phyloP scores from a whole-genome alignment of 2,113 vertebrate genomes.

The Gambusia holbrooki region DNA sequence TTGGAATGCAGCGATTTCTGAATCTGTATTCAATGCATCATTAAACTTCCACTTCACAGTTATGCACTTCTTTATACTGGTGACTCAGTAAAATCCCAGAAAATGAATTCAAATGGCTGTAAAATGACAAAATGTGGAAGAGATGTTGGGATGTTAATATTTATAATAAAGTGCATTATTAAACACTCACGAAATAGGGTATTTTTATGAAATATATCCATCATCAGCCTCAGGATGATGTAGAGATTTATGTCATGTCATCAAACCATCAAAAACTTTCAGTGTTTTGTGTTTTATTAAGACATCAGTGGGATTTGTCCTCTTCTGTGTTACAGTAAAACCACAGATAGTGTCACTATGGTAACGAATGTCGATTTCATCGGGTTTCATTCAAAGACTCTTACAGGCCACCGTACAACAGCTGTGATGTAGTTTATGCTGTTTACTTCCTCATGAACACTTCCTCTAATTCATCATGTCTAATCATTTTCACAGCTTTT shows the following conservation, averaged over 20 bases:
- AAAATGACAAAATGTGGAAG: neutral
- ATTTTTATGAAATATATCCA: too few species aligned
- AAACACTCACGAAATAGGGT: neutral
- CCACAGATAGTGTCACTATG: slow-evolving; percentile 50
- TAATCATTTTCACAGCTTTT: slow-evolving; percentile 27
- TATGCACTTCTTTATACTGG: too few species aligned
- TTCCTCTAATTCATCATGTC: slow-evolving; percentile 15
- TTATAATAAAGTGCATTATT: neutral
- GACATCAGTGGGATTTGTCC: slow-evolving; percentile 37
- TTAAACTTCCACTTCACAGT: too few species aligned
- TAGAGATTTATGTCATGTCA: slow-evolving; percentile 9
- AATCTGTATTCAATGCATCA: too few species aligned
- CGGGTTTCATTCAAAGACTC: neutral
- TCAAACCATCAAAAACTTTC: neutral
- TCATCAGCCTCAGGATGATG: neutral
- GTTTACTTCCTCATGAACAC: too few species aligned
- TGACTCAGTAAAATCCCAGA: too few species aligned
- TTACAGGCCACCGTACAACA: slow-evolving; percentile 7
- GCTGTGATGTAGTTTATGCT: slow-evolving; percentile 17
- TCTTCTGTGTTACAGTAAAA: too few species aligned
- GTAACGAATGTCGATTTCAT: slow-evolving; percentile 31
- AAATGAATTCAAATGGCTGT: too few species aligned
- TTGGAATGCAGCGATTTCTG: too few species aligned
- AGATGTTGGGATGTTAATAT: neutral
- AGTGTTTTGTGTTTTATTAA: slow-evolving; percentile 42